Conservation (phyloP, 2,888 invertebrate species). For the Drosophila suboccidentalis region DNA sequence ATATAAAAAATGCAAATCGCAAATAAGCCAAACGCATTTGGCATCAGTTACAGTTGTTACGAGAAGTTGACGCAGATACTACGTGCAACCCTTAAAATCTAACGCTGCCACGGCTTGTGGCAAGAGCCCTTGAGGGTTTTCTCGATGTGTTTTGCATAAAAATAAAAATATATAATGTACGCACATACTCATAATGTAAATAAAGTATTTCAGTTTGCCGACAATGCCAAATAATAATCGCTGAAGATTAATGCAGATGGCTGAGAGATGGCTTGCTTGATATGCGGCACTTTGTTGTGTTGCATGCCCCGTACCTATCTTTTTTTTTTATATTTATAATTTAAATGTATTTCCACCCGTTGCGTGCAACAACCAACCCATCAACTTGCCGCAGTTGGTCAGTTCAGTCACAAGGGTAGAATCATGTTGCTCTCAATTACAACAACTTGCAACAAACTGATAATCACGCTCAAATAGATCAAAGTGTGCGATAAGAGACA, state of each 20-base stretch:
- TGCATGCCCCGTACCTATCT: conserved; percentile 5
- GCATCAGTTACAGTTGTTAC: conserved; percentile 50
- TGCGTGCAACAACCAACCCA: conserved; percentile 9
- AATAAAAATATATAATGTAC: conserved; percentile 35
- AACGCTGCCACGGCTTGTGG: conserved; percentile 33
- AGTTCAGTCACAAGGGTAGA: not conserved
- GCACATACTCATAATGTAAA: conserved; percentile 35
- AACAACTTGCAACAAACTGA: conserved; percentile 1
- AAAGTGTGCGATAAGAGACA: conserved; percentile 7
- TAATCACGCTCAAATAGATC: conserved; percentile 11
- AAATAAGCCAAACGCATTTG: conserved; percentile 70
- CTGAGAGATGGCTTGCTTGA: conserved; percentile 50
- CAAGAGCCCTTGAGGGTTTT: conserved; percentile 36
- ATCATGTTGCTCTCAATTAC: conserved; percentile 11
- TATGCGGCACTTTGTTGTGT: conserved; percentile 18
- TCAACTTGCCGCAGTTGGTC: conserved; percentile 32
- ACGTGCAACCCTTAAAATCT: conserved; percentile 61
- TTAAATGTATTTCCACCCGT: conserved; percentile 56
- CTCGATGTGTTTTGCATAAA: conserved; percentile 36
- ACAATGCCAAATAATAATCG: conserved; percentile 39
- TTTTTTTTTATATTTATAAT: conserved; percentile 44
- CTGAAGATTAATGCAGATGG: conserved; percentile 63
- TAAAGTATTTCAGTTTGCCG: conserved; percentile 34
- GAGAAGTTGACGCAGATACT: conserved; percentile 34
- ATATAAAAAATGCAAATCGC: conserved; percentile 70